Evolutionary conservation across 2,888 invertebrate species (phyloP).

Genomic region (Tribolium freemani): DNA sequence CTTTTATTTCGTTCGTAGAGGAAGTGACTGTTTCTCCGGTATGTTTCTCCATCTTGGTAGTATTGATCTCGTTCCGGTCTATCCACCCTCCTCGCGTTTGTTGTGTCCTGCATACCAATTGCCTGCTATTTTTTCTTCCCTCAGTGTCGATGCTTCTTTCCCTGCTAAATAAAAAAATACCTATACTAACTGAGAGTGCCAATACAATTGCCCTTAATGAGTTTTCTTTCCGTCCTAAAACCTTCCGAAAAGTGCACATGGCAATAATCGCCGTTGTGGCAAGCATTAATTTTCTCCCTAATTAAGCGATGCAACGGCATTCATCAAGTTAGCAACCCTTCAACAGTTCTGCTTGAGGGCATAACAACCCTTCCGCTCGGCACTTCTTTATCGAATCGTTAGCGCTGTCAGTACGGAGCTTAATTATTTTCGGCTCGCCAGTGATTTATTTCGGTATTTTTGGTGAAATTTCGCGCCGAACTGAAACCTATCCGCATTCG

Average conservation of each 20-base stretch:
- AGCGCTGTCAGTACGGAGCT: conserved; percentile 64
- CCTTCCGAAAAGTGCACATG: background rate
- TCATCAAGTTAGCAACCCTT: conserved; percentile 61
- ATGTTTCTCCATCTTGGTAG: conserved; percentile 68
- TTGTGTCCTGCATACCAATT: conserved; percentile 76
- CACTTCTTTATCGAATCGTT: conserved; percentile 68
- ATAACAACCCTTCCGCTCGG: conserved; percentile 60
- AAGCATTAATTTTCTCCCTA: conserved; percentile 67
- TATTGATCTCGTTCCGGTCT: conserved; percentile 70
- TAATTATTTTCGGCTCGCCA: conserved; percentile 62
- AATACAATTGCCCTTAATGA: conserved; percentile 65
- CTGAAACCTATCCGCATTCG: background rate
- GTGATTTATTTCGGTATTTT: conserved; percentile 18
- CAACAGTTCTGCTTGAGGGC: conserved; percentile 48
- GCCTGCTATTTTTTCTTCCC: conserved; percentile 71
- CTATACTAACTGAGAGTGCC: conserved; percentile 63
- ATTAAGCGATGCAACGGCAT: conserved; percentile 64
- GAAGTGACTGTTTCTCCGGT: conserved; percentile 65
- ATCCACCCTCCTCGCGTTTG: conserved; percentile 67
- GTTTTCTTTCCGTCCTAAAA: conserved; percentile 18
- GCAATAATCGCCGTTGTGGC: conserved; percentile 32
- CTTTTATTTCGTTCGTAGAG: conserved; percentile 41
- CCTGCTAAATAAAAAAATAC: conserved; percentile 65
- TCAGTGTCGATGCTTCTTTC: conserved; percentile 60
- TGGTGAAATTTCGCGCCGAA: background rate